Percentiles rank a stretch among this genome's conserved stretches.
Conservation (phyloP, 2,113 vertebrate species). For the Oxyruncus cristatus region DNA sequence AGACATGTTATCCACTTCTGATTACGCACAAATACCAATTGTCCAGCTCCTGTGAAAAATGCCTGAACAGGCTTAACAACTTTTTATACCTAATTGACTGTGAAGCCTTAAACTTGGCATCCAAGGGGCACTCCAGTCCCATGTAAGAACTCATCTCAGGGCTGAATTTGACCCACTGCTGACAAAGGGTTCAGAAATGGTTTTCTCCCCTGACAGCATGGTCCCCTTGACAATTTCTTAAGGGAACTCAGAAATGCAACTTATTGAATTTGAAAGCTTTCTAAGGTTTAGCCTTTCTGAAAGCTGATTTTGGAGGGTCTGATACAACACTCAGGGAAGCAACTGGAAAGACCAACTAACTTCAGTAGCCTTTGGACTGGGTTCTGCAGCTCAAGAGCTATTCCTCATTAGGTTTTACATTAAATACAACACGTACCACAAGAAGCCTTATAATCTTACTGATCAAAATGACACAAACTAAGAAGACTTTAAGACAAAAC, state of each 20-base stretch:
- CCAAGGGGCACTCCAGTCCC: background rate
- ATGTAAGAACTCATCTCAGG: background rate
- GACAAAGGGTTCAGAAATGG: background rate
- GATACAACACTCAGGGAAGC: background rate
- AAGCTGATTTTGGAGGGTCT: background rate
- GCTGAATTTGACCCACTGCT: background rate
- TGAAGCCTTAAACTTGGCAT: background rate
- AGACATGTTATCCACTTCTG: background rate
- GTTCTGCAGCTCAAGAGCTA: background rate
- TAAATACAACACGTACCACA: background rate
- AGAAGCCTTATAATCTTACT: background rate
- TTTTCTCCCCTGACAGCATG: background rate
- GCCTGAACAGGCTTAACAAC: background rate
- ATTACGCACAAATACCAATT: rapidly evolving
- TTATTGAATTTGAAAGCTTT: background rate
- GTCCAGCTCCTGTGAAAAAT: background rate
- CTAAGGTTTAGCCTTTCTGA: background rate
- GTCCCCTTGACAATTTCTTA: background rate
- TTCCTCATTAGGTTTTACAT: background rate
- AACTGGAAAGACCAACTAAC: background rate
- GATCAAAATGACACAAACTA: background rate
- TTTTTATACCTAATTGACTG: background rate
- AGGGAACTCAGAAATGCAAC: background rate
- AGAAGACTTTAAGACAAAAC: background rate
- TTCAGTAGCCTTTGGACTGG: background rate